These are phyloP conservation scores for Leptodactylus fuscus DNA, from an alignment of 2,113 vertebrate species.

Conservation along the genomic window DNA sequence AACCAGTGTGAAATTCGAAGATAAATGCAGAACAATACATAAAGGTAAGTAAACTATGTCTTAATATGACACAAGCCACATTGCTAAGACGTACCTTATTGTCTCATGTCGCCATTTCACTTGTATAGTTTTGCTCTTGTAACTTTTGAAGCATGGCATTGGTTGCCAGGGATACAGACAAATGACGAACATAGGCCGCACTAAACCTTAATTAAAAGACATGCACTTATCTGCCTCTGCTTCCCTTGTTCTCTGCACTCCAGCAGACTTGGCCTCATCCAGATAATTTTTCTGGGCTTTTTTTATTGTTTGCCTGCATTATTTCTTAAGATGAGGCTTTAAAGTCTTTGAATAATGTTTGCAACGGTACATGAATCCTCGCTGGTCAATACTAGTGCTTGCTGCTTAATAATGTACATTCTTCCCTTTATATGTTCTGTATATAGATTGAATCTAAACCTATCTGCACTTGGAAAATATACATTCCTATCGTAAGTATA, in stretches of 20 bases:
- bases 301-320: conserved; percentile 13
- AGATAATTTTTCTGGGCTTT: neutral
- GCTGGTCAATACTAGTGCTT: neutral
- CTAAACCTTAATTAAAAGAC: conserved; percentile 36
- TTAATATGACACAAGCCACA: neutral
- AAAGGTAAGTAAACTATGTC: too few species aligned
- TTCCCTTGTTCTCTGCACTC: neutral
- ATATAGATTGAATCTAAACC: neutral
- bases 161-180: conserved; percentile 34
- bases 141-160: conserved; percentile 24
- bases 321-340: neutral
- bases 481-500: neutral
- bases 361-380: neutral
- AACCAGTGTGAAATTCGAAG: too few species aligned
- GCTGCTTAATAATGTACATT: neutral
- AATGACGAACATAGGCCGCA: neutral
- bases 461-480: neutral
- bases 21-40: too few species aligned
- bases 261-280: neutral
- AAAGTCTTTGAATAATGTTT: neutral
- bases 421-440: neutral
- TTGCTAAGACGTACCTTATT: neutral
- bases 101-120: neutral
- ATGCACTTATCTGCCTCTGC: neutral
- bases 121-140: neutral